Evolutionary conservation across 2,888 invertebrate genomes (phyloP), one percentile per base, ranked within the genome.

Genomic region (Orthosia gracilis): DNA sequence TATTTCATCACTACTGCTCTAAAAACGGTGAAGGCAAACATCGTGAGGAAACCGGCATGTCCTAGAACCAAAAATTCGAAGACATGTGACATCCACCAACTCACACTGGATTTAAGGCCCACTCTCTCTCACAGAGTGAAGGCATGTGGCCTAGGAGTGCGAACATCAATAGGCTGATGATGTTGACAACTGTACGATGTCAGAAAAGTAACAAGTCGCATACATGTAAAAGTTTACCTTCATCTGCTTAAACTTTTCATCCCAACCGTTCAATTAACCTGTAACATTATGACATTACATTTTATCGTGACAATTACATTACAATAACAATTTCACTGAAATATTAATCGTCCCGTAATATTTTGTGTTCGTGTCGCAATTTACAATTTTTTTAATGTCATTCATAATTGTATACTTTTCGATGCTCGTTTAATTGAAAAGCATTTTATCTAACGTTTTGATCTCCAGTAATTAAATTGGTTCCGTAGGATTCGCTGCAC

Each of bases 381-480:
- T 54, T 80, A 54, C 73, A 17, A 26, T 52, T 71, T 52, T 71
- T 79, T 9, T 64, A 55, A 65, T 49, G 23, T 26, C 62, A 59
- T 66, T 54, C 5, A 82, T 58, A 5, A 63, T 50, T 59, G 4
- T 31, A 17, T 52, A 67, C 62, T 55, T 57, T 63, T 70, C 63
- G 47, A 59, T 64, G 69, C 52, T 49, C 58, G 9, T 77, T 77
- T 77, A 79, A 82, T 85, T 79, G 85, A 84, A 82, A 77, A 76
- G 68, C 52, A 73, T 81, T 79, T 71, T 76, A 83, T 85, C 75
- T 83, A 55, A 73, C 61, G 59, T 84, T 82, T 79, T 78, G 76
- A 85, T 85, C 86, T 84, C 75, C 68, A 49, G 69, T 86, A 79
- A 86, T 85, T 86, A 79, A 82, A 79, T 86, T 77, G 74, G 78